Base-by-base conservation (phyloP, 1,140 invertebrate species). In the Bombyx mori region DNA sequence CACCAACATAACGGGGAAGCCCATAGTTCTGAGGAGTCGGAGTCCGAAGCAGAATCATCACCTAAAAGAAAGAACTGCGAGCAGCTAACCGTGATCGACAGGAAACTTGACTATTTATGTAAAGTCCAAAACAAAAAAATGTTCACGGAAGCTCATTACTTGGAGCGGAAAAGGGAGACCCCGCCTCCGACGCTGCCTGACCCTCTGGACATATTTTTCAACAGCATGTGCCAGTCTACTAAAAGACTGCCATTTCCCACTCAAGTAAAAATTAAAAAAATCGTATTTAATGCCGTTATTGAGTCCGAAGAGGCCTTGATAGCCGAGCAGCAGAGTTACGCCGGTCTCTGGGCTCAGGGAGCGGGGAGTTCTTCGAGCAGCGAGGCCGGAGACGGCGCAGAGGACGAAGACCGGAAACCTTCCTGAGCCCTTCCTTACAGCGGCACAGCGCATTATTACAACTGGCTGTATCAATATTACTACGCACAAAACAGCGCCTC, bases 131-230 rank as follows among this genome's bases (percentile, higher is more conserved):
- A 61, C 65, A 78, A 77, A 65, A 65, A 68, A 3, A 69, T 48
- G 12, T 71, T 66, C 60, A 56, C 61, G 68, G 56, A 69, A 57
- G 69, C 7, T 8, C 46, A 48, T 7, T 47, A 47, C 26, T 9
- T 12, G 65, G 56, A 68, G 56, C 63, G 68, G 2, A 63, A 62
- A 46, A 61, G 60, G 35, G 8, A 12, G n/a, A 9, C 47, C 10
- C 45, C 53, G 53, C 22, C 53, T 8, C n/a, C 43, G n/a, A 58
- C 60, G 45, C 47, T 62, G 22, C 74, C 77, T 9, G 83, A 85
- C 62, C 75, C 84, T 42, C 69, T 87, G 47, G 82, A 86, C 64
- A 79, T 87, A 54, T 87, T 87, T 71, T 87, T 87, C 71, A 79
- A 82, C 68, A 72, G 82, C 71, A 87, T 87, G 84, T 85, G 80